phyloP scores from a whole-genome alignment of 2,113 vertebrate genomes.

The Rafetus swinhoei region DNA sequence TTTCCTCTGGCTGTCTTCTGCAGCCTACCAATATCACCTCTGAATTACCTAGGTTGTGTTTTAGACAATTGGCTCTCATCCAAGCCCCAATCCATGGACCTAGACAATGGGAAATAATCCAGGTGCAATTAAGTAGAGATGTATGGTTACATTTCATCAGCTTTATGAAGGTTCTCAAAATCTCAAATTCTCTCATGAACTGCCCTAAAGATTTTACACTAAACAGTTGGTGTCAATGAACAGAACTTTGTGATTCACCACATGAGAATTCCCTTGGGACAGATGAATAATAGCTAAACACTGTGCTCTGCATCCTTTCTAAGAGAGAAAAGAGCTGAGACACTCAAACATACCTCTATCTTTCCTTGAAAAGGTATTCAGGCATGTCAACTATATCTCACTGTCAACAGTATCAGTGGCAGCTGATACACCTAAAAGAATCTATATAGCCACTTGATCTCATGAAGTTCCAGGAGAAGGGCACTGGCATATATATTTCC shows the following conservation, averaged over 20 bases:
- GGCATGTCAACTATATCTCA: background rate
- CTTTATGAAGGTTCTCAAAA: background rate
- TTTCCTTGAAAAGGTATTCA: background rate
- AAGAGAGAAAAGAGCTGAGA: background rate
- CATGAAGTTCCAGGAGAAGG: constrained; percentile 36
- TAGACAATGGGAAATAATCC: constrained; percentile 2
- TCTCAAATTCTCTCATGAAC: constrained; percentile 8
- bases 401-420: background rate
- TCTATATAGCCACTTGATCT: background rate
- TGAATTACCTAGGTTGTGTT: background rate
- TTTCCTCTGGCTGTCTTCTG: constrained; percentile 1
- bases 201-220: background rate
- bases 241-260: background rate
- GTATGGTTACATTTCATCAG: background rate
- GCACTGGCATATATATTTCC: constrained; percentile 22
- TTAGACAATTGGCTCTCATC: background rate
- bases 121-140: constrained; percentile 2
- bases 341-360: background rate
- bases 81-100: constrained; percentile 31
- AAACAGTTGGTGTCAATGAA: background rate
- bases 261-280: background rate
- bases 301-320: background rate
- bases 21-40: constrained; percentile 14
- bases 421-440: background rate
- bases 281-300: background rate